Evolutionary conservation across 2,113 vertebrate species (phyloP).

Genomic region (Campylomormyrus tamandua): DNA sequence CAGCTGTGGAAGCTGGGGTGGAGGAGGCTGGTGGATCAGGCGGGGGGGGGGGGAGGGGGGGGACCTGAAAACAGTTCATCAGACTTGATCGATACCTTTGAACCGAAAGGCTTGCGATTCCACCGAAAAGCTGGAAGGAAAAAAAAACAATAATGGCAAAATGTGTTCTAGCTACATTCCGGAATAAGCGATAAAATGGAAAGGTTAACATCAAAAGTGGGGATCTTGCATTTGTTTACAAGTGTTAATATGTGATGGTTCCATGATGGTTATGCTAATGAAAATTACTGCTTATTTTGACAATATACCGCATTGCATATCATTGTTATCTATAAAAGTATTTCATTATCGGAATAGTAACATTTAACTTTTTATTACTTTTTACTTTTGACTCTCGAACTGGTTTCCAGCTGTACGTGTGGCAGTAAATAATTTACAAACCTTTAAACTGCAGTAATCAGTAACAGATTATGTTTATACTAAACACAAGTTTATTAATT

Average conservation of each 20-base stretch:
- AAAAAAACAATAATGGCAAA: not conserved
- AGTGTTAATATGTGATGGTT: not conserved
- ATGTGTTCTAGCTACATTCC: not conserved
- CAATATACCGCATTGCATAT: not conserved
- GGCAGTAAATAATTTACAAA: not conserved
- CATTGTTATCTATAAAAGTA: not conserved
- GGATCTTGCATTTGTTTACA: not conserved
- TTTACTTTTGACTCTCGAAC: not conserved
- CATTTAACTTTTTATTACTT: not conserved
- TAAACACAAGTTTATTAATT: not conserved
- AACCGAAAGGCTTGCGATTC: not conserved
- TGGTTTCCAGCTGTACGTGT: not conserved
- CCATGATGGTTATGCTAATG: not conserved
- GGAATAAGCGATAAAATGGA: not conserved
- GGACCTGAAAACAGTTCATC: constrained; percentile 19
- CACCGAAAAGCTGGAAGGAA: not conserved
- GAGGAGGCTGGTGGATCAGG: not conserved
- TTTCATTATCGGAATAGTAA: not conserved
- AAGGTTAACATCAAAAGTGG: not conserved
- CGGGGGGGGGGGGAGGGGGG: too few relatives aligned
- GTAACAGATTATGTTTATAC: not conserved
- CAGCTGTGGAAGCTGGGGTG: constrained; percentile 64
- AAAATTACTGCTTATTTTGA: not conserved
- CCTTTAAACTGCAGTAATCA: not conserved
- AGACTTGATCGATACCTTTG: constrained; percentile 15